Evolutionary conservation across 2,888 invertebrate species (phyloP), one percentile per base, ranked within the genome.

Genomic region (Dicranocentrus wangi): DNA sequence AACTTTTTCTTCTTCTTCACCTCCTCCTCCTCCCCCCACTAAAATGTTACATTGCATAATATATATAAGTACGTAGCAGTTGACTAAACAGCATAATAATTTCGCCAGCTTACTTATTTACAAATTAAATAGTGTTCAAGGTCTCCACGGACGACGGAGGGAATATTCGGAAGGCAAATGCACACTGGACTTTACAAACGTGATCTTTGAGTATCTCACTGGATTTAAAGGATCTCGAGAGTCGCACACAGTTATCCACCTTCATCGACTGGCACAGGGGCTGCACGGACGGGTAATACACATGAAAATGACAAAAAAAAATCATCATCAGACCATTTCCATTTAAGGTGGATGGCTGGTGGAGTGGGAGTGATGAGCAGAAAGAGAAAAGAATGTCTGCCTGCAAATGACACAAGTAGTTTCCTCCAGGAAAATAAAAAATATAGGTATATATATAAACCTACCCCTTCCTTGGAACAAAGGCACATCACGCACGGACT

Each of bases 181-280:
- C 89, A 87, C 90, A 90, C 85, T 90, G 90, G 21, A 90, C 90
- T 87, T 90, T 90, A 85, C 90, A 90, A 1, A 90, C 89, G 83
- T 89, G 88, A 85, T 90, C 90, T 5, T 87, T 87, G 23, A 90
- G 87, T 28, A 90, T 89, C 25, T 89, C 89, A 47, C 88, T 88
- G 65, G 89, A 88, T 70, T 88, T 88, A 87, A 88, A 90, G 8
- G 88, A 87, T 66, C 88, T 87, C 0, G 89, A 88, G 28, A 90
- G 87, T 42, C 88, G 88, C 85, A 89, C 88, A 85, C 90, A 90
- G 87, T 90, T 90, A 83, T 88, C 88, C 28, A 90, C 88, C 86
- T 89, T 89, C 85, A 90, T 87, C 17, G 90, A 90, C 85, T 90
- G 89, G 86, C 90, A 90, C 7, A 89, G 88, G 2, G 90, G 89